phyloP scores from a whole-genome alignment of 1,140 invertebrate genomes.

The Zaprionus ornatus region DNA sequence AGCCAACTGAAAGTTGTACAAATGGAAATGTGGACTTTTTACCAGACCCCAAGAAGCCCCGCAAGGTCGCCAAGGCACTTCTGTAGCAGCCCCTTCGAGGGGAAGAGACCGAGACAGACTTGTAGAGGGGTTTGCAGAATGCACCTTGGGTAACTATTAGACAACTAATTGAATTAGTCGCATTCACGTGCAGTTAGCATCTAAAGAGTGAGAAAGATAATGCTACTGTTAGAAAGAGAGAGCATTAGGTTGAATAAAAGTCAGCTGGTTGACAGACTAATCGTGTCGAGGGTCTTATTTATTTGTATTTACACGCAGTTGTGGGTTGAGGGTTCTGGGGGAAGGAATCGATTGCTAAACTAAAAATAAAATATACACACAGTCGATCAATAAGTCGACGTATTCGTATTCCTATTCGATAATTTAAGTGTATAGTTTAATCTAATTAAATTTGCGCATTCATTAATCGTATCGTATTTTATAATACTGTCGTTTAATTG shows the following conservation, averaged over 20 bases:
- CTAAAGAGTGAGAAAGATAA: background rate
- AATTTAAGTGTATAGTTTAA: conserved; percentile 25
- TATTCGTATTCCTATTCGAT: conserved; percentile 36
- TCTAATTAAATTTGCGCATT: conserved; percentile 38
- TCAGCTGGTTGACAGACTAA: conserved; percentile 78
- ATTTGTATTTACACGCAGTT: conserved; percentile 72
- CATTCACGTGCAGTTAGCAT: conserved; percentile 56
- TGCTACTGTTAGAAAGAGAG: background rate
- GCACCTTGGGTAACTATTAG: conserved; percentile 68
- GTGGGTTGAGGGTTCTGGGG: background rate
- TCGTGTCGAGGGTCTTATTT: conserved; percentile 66
- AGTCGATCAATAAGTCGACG: conserved; percentile 17
- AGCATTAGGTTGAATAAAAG: conserved; percentile 47
- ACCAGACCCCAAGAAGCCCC: conserved; percentile 61
- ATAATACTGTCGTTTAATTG: conserved; percentile 55
- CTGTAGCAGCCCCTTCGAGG: background rate
- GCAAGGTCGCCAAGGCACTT: conserved; percentile 40
- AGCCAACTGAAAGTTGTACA: conserved; percentile 77
- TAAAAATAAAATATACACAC: conserved; percentile 44
- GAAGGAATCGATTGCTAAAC: conserved; percentile 58
- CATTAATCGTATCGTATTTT: conserved; percentile 36
- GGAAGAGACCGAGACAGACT: background rate
- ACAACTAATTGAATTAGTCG: conserved; percentile 70
- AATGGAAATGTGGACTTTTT: conserved; percentile 61
- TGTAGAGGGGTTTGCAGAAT: conserved; percentile 10